Conservation (phyloP, 1,140 invertebrate species). For the Steinernema feltiae region DNA sequence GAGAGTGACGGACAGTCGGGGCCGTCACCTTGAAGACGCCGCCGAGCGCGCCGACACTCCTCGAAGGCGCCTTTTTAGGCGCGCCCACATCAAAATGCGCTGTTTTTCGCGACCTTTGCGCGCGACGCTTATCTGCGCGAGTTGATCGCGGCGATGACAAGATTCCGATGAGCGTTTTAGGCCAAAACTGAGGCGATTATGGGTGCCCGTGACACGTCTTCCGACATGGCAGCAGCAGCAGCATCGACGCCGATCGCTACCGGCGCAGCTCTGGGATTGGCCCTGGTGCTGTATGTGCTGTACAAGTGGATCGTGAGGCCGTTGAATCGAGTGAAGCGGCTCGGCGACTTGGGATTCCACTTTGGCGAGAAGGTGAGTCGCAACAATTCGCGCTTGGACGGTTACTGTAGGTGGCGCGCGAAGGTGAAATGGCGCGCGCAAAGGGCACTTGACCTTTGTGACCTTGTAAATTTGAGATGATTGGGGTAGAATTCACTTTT, state of each 20-base stretch:
- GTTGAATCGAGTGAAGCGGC: constrained; percentile 26
- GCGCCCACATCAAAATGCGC: too few relatives aligned
- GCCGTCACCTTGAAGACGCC: too few relatives aligned
- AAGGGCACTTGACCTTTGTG: neutral
- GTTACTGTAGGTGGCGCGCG: neutral
- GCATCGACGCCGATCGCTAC: neutral
- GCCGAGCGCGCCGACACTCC: too few relatives aligned
- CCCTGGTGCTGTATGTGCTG: constrained; percentile 2
- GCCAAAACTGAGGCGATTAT: neutral
- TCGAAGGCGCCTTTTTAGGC: too few relatives aligned
- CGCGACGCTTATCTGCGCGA: too few relatives aligned
- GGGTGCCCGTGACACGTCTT: neutral
- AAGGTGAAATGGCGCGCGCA: neutral
- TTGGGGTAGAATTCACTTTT: too few relatives aligned
- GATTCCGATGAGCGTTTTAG: too few relatives aligned
- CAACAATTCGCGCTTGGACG: neutral
- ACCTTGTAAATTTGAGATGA: too few relatives aligned
- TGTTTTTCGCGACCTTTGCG: too few relatives aligned
- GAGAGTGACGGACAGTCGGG: neutral
- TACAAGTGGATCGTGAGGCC: constrained; percentile 32
- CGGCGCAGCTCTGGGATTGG: neutral
- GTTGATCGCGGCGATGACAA: too few relatives aligned
- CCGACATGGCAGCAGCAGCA: neutral
- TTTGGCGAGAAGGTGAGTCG: constrained; percentile 30
- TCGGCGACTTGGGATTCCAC: constrained; percentile 35